Evolutionary conservation across 1,140 invertebrate genomes (phyloP), one percentile per base, ranked within the genome.

Genomic region (Plutomurus gul): DNA sequence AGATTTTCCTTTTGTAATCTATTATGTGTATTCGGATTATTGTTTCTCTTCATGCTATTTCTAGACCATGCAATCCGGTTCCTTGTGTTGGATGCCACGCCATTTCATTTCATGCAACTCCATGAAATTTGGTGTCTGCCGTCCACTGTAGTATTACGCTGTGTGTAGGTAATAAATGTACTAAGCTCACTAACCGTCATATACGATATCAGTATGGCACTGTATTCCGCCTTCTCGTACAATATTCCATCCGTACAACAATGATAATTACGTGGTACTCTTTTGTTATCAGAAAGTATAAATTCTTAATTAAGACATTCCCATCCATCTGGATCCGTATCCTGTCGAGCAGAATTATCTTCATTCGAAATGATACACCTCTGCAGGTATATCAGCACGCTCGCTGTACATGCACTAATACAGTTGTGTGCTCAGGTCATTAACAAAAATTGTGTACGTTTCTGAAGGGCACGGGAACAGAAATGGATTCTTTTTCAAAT

Each of bases 251-350:
- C 56, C 56, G 36, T 65, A 65, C 56, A 65, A 65, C 20, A 37
- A 72, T 72, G 40, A 72, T 72, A 40, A 72, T 37, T n/a, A n/a
- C n/a, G n/a, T 8, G 7, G 40, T 33, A 22, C 39, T 72, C 70
- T 43, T 43, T 72, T 72, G 36, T 39, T 72, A 39, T 72, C 70
- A 60, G 27, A 60, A 30, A 72, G 25, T 46, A 74, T 74, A 46
- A 74, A 74, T 74, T 74, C 43, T 46, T 74, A 74, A 74, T 74
- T 46, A 74, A 74, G 72, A 74, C 72, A 74, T 74, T 74, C 40
- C 46, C 43, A 74, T 74, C 46, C 72, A 47, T 74, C 46, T 49
- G 72, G 18, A 72, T 65, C 40, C 70, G 25, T 72, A 72, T 72
- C 70, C 70, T 72, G 70, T 72, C 39, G 39, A 72, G 56, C 18